Evolutionary conservation across 2,888 invertebrate genomes (phyloP).

Genomic region (Apodemia duryi): DNA sequence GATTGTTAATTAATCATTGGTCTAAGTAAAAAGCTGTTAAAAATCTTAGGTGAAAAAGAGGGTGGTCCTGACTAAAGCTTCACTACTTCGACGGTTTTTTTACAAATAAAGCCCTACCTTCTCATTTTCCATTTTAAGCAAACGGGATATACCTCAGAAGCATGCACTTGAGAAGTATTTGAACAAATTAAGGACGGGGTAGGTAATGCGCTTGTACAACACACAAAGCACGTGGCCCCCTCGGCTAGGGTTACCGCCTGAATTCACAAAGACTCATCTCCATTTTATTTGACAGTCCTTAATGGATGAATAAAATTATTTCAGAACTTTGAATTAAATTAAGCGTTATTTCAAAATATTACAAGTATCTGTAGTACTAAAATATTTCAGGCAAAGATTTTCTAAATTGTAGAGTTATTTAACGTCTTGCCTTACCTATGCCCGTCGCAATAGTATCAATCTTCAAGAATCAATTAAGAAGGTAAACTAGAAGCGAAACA

Average conservation of each 20-base stretch:
- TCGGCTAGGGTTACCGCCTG: neutral
- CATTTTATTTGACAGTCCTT: neutral
- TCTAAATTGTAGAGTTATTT: too few relatives aligned
- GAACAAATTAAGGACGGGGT: conserved; percentile 51
- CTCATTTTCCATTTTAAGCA: neutral
- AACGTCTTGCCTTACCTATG: too few relatives aligned
- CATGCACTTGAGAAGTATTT: conserved; percentile 34
- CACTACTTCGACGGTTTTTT: neutral
- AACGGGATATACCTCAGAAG: conserved; percentile 1
- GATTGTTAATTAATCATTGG: too few relatives aligned
- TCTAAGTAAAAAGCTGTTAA: too few relatives aligned
- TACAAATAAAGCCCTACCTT: neutral
- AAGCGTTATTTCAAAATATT: too few relatives aligned
- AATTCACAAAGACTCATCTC: neutral
- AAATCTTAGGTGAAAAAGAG: too few relatives aligned
- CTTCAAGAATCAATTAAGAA: too few relatives aligned
- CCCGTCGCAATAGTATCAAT: too few relatives aligned
- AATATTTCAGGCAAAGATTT: too few relatives aligned
- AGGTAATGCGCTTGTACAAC: conserved; percentile 12
- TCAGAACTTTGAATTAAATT: too few relatives aligned
- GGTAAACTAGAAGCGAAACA: too few relatives aligned
- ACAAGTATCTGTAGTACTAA: too few relatives aligned
- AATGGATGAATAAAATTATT: neutral
- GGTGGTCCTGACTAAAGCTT: neutral
- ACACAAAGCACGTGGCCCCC: conserved; percentile 8